phyloP scores from a whole-genome alignment of 2,113 vertebrate species.

The Phalacrocorax pelagicus region DNA sequence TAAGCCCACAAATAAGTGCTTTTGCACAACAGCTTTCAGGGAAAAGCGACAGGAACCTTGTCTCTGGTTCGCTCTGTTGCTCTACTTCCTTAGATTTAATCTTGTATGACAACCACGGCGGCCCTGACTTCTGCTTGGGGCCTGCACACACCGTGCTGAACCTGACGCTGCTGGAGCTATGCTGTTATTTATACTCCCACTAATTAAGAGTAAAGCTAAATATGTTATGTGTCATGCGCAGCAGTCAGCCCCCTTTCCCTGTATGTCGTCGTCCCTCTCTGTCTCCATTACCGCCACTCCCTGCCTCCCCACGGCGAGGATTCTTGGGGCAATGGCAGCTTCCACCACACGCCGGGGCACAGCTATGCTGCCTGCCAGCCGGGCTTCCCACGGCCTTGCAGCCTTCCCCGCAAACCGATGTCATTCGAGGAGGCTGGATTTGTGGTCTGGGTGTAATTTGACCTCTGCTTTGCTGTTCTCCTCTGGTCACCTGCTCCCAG shows the following conservation, averaged over 20 bases:
- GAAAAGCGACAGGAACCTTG: neutral
- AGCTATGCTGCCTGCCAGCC: neutral
- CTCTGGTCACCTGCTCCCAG: neutral
- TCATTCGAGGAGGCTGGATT: neutral
- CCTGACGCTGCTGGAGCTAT: neutral
- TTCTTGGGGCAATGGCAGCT: neutral
- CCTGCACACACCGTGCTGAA: neutral
- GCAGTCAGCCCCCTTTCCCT: neutral
- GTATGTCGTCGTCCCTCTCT: neutral
- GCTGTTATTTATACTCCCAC: neutral
- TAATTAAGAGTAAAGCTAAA: neutral
- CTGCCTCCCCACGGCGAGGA: neutral
- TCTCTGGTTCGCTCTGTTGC: neutral
- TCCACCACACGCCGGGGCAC: neutral
- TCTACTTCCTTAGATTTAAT: neutral
- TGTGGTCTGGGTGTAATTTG: neutral
- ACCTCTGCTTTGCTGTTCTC: neutral
- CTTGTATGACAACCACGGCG: neutral
- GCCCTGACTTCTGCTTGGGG: neutral
- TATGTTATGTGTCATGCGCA: accelerated
- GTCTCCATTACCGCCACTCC: neutral
- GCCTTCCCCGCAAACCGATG: accelerated
- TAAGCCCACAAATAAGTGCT: neutral
- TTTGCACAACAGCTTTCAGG: neutral
- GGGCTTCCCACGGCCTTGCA: accelerated